These are phyloP conservation scores for Buphagus erythrorhynchus DNA, from an alignment of 2,797 vertebrate species.

Conservation along the genomic window DNA sequence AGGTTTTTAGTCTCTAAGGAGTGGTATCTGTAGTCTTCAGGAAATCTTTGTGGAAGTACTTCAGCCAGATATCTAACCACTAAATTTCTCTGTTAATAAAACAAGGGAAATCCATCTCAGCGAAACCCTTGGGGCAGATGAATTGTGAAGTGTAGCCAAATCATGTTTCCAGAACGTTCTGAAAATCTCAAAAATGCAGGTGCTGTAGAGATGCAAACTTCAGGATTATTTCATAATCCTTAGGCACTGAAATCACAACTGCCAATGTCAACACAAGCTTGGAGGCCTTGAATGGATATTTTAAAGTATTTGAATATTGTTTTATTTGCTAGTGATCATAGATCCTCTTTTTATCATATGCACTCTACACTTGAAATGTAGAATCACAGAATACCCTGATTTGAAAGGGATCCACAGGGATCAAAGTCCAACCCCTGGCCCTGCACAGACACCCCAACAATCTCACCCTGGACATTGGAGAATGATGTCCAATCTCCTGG, in stretches of 20 bases:
- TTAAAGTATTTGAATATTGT: neutral
- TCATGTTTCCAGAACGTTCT: fast-evolving
- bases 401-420: neutral
- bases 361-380: neutral
- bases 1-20: neutral
- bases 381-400: neutral
- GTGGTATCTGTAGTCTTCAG: neutral
- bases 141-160: neutral
- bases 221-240: neutral
- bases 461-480: neutral
- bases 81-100: neutral
- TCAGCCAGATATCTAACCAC: neutral
- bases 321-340: neutral
- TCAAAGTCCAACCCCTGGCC: neutral
- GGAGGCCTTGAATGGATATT: neutral
- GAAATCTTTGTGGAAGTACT: neutral
- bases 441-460: neutral
- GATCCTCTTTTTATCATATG: neutral
- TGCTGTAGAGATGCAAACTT: neutral
- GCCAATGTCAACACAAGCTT: neutral
- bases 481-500: neutral
- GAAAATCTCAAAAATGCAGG: neutral
- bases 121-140: neutral
- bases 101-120: neutral
- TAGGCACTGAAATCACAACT: neutral